Conservation (phyloP, 2,888 invertebrate species). For the Erpobdella octoculata region DNA sequence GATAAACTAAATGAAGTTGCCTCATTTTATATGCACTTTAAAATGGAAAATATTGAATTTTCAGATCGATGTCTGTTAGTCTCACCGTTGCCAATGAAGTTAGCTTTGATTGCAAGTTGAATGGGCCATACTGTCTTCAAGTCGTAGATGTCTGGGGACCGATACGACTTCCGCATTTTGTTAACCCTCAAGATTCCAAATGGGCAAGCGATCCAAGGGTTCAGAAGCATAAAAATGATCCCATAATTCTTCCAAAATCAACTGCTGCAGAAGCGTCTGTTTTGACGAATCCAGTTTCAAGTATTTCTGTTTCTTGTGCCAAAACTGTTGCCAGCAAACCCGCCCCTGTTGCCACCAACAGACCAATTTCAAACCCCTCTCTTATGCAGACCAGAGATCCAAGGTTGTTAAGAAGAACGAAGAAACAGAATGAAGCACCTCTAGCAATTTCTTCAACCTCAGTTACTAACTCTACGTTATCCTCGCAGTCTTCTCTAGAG, state of each 20-base stretch:
- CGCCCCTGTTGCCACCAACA: not conserved
- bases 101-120: conserved; percentile 15
- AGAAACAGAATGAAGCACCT: not conserved
- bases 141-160: not conserved
- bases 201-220: conserved; percentile 34
- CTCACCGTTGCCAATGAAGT: conserved; percentile 14
- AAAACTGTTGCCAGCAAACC: not conserved
- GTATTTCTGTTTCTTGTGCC: not conserved
- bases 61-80: not conserved
- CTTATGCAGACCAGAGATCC: conserved; percentile 9
- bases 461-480: not conserved
- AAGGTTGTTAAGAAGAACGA: not conserved
- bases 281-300: not conserved
- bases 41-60: not conserved
- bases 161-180: conserved; percentile 19
- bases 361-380: not conserved
- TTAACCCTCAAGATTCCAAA: conserved; percentile 27
- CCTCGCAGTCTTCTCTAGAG: not conserved
- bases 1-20: too few relatives aligned
- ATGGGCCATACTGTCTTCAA: conserved; percentile 28
- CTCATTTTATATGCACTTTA: not conserved
- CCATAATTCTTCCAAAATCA: not conserved
- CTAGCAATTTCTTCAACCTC: not conserved
- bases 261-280: too few relatives aligned
- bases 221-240: conserved; percentile 27